Evolutionary conservation across 2,888 invertebrate genomes (phyloP).

Genomic region (Cataglyphis rosenhaueri): DNA sequence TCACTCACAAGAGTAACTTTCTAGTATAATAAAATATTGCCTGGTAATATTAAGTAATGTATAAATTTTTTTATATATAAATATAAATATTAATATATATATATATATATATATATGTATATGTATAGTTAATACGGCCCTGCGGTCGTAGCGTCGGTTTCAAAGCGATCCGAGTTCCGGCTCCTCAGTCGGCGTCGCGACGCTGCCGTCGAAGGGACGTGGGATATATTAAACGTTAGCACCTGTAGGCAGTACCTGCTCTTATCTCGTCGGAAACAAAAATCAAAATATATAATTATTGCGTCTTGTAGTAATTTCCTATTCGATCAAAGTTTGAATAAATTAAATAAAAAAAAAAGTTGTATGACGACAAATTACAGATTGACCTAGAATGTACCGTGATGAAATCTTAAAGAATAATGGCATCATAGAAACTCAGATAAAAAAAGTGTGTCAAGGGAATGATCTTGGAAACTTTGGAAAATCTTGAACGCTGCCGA

Average conservation of each 20-base stretch:
- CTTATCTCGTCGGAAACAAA: neutral
- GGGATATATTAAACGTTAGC: constrained; percentile 41
- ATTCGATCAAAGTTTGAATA: neutral
- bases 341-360: neutral
- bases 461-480: neutral
- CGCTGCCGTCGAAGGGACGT: constrained; percentile 75
- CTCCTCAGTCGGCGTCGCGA: constrained; percentile 81
- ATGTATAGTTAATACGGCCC: constrained; percentile 58
- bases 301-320: neutral
- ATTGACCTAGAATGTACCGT: neutral
- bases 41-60: neutral
- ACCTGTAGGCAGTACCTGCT: neutral
- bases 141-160: constrained; percentile 68
- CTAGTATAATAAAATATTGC: neutral
- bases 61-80: neutral
- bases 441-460: constrained; percentile 10
- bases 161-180: constrained; percentile 62
- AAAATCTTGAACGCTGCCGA: neutral
- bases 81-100: neutral
- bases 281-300: neutral
- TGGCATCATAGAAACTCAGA: neutral
- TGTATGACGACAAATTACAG: neutral
- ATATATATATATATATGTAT: neutral
- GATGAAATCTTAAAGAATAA: neutral
- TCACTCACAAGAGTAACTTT: neutral